Conservation (phyloP, 2,797 vertebrate genomes). For the Pteronotus mesoamericanus region DNA sequence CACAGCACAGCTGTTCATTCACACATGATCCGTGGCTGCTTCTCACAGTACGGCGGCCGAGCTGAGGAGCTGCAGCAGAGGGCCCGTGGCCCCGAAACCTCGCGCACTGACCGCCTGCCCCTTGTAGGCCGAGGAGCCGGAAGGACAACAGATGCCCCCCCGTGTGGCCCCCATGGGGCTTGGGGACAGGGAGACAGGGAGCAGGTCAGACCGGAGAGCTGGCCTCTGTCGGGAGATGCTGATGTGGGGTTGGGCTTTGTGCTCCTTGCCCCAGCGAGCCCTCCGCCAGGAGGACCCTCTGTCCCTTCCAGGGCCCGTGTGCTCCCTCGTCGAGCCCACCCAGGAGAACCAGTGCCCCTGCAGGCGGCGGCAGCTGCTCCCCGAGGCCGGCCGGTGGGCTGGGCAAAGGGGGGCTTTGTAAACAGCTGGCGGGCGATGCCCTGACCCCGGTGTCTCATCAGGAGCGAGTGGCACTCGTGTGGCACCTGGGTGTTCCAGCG, state of each 20-base stretch:
- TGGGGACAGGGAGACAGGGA: too few species aligned
- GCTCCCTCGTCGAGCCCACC: background rate
- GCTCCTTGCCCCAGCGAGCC: too few species aligned
- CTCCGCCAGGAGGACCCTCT: background rate
- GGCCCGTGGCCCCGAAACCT: background rate
- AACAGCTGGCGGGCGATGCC: background rate
- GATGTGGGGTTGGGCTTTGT: rapidly evolving
- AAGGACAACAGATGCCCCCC: background rate
- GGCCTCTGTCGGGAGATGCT: too few species aligned
- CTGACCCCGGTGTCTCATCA: background rate
- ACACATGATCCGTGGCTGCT: background rate
- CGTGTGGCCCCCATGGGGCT: too few species aligned
- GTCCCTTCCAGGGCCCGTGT: background rate
- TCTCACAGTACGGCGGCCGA: background rate
- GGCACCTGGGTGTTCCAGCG: rapidly evolving
- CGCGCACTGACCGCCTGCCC: background rate
- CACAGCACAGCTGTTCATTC: background rate
- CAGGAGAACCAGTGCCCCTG: background rate
- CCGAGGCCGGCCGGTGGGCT: background rate
- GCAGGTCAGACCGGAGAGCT: background rate
- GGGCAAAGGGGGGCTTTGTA: rapidly evolving
- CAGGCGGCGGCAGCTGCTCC: background rate
- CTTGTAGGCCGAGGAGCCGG: background rate
- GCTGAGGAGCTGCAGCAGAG: background rate
- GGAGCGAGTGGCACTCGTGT: background rate